Base-by-base conservation (phyloP, 1,140 invertebrate genomes). In the Drosophila saltans region DNA sequence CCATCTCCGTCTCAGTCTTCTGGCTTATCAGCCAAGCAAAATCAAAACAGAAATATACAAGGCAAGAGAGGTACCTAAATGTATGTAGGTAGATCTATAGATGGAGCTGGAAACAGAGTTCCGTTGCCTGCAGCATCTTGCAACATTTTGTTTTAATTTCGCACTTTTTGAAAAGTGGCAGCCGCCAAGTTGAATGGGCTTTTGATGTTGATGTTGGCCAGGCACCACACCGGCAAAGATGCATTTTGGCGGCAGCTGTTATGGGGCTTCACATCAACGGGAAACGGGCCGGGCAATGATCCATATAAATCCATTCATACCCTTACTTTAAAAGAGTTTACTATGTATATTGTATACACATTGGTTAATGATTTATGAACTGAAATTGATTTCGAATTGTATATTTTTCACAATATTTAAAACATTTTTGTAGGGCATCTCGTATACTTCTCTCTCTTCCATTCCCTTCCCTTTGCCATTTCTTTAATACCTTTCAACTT, bases 61-160 rank as follows among this genome's bases (percentile, higher is more conserved):
- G 70, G 48, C 30, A 62, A 52, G 62, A 36, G 64, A 7, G 58
- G 60, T 30, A 4, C 28, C 2, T 30, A 4, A 3, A 30, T 30
- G 28, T 30, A 30, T 30, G 33, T 36, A 36, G 3, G 33, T 36
- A 36, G 33, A 5, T 30, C 2, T 2, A 4, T 57, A 28, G 26
- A 61, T 3, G 33, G 30, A 30, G 66, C 21, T 36, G 11, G 41
- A 28, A 59, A 60, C 28, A 41, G 45, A 45, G 78, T 48, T 63
- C 61, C 74, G 59, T 24, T 66, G 82, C 84, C 84, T 69, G 68
- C 84, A 88, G 84, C 83, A 89, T 89, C 83, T 88, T 83, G 80
- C 84, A 88, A 83, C 80, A 88, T 88, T 88, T 88, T 2, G 84
- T 88, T 89, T 86, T 89, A 88, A 88, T 88, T 89, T 88, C 84